These are phyloP conservation scores for Aphrophora alni DNA, from an alignment of 2,888 invertebrate genomes.

Conservation along the genomic window DNA sequence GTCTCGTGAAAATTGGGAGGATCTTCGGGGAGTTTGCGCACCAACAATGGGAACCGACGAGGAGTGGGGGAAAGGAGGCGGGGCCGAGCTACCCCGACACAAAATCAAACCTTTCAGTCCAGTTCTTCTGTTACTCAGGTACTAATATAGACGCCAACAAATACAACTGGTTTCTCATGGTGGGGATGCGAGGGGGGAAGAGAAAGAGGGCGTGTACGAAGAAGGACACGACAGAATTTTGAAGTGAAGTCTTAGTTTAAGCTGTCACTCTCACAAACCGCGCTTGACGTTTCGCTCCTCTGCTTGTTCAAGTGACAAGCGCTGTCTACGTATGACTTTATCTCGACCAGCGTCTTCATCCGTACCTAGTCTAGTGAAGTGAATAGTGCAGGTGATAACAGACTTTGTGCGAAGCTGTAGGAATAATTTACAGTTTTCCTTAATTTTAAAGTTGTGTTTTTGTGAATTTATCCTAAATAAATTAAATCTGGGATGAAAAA, in stretches of 20 bases:
- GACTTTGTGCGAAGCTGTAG: background rate
- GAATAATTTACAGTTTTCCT: no score
- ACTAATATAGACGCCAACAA: constrained; percentile 38
- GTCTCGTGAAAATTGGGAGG: background rate
- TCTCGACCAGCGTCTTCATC: constrained; percentile 11
- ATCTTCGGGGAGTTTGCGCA: constrained; percentile 18
- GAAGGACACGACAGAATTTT: constrained; percentile 41
- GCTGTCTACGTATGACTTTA: constrained; percentile 25
- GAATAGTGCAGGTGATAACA: background rate
- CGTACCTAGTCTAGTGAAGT: background rate
- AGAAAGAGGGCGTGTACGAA: constrained; percentile 37
- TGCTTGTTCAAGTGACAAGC: constrained; percentile 36
- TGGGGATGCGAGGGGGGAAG: constrained; percentile 27
- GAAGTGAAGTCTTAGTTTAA: constrained; percentile 44
- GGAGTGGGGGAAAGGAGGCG: constrained; percentile 15
- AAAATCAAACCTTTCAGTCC: background rate
- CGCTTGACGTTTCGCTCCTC: constrained; percentile 31
- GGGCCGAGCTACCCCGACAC: background rate
- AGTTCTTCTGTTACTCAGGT: constrained; percentile 12
- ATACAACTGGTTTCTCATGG: constrained; percentile 19
- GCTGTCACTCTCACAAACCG: constrained; percentile 40
- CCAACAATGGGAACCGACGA: constrained; percentile 8
- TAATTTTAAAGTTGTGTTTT: background rate
- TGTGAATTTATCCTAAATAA: background rate
- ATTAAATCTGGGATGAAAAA: background rate